Base-by-base conservation (phyloP, 2,888 invertebrate genomes). In the Xestia rhomboidea region DNA sequence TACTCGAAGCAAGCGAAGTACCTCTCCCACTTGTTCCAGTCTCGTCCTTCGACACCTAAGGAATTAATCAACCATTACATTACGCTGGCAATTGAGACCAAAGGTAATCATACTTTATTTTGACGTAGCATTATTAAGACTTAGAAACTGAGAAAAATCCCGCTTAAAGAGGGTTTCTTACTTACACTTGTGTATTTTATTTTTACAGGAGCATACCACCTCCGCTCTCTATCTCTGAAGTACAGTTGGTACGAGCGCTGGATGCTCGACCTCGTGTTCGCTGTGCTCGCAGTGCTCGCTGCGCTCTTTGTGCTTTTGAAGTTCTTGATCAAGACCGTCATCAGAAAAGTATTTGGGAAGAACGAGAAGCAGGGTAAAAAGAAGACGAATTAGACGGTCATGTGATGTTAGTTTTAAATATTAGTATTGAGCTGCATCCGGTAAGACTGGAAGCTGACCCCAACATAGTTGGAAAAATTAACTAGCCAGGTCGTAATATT, bases 51-150 rank as follows among this genome's bases (percentile, higher is more conserved):
- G 24, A 54, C 89, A 6, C 91, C 94, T 0, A 81, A 87, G 3
- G 89, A 93, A 63, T 88, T 94, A 0, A 90, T 95, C 44, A 85
- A 91, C 0, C 91, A 94, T 73, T 94, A 94, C 82, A 82, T 93
- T 0, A 91, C 94, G 44, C 82, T 95, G 0, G 94, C 94, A 10
- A 94, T 95, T 0, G 93, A 94, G 68, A 93, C 88, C 34, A 92
- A 93, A 90, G 95, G 95, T 94, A 88, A 79, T n/a, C 11, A 15
- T 46, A 0, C 3, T 13, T 60, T 30, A 3, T 18, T 30, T 57
- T 30, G 5, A 18, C 4, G 1, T 27, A 57, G 18, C 38, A n/a
- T 41, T 8, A 41, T n/a, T 64, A 2, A 41, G 11, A 34, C 34
- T 34, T 57, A 0, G 15, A 57, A 5, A 15, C 15, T 15, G 57